phyloP scores from a whole-genome alignment of 2,888 invertebrate species.

The Euclidia mi region DNA sequence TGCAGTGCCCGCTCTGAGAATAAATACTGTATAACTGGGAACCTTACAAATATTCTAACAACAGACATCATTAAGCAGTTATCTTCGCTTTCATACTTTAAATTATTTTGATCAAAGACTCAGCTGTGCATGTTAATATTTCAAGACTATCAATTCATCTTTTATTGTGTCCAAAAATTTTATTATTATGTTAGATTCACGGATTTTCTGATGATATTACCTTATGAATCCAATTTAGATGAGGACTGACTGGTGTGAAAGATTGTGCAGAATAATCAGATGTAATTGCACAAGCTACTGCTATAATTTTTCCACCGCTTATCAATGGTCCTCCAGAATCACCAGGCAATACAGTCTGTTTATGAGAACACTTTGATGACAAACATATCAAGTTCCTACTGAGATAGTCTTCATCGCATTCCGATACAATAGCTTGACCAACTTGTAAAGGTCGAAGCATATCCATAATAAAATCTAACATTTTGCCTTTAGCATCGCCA shows the following conservation, averaged over 20 bases:
- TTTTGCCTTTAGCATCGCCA: not conserved
- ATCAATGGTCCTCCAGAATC: conserved; percentile 20
- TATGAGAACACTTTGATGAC: not conserved
- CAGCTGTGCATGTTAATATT: no score
- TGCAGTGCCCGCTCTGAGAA: no score
- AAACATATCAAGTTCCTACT: not conserved
- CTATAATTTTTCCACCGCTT: not conserved
- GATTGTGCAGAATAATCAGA: not conserved
- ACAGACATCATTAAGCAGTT: no score
- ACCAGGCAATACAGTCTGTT: not conserved
- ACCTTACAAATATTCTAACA: no score
- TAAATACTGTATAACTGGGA: no score
- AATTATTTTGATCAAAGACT: no score
- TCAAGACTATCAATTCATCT: no score
- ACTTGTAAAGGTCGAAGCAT: not conserved
- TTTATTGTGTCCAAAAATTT: no score
- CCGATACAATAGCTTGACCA: not conserved
- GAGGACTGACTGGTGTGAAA: not conserved
- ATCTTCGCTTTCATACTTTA: no score
- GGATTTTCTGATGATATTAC: not conserved
- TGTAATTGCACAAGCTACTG: not conserved
- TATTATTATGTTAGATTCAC: not conserved
- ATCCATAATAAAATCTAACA: not conserved
- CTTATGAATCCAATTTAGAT: not conserved
- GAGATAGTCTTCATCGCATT: not conserved